Evolutionary conservation across 2,797 vertebrate genomes (phyloP).

Genomic region (Acipenser oxyrinchus): DNA sequence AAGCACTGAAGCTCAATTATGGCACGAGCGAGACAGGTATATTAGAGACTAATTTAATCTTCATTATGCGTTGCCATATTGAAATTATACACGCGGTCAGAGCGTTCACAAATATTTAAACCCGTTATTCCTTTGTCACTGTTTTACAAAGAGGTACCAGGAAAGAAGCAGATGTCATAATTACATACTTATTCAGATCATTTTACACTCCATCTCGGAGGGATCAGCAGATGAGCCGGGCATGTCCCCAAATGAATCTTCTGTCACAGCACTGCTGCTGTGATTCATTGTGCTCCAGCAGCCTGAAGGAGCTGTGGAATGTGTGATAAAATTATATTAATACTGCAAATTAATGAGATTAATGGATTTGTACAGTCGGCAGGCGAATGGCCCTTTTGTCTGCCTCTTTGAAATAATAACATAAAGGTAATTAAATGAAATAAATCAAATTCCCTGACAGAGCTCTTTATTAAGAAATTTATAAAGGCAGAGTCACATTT

Average conservation of each 20-base stretch:
- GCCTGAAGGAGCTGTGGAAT: constrained; percentile 85
- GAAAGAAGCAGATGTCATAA: constrained; percentile 69
- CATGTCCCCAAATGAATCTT: constrained; percentile 80
- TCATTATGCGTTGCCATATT: constrained; percentile 68
- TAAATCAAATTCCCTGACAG: constrained; percentile 86
- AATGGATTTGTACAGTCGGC: constrained; percentile 80
- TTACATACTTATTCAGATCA: constrained; percentile 64
- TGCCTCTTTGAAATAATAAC: constrained; percentile 86
- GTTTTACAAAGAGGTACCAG: constrained; percentile 63
- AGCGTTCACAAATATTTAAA: constrained; percentile 73
- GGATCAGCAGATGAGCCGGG: constrained; percentile 70
- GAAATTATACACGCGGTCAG: constrained; percentile 68
- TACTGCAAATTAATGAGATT: constrained; percentile 96
- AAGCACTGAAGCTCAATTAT: constrained; percentile 46
- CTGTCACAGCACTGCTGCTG: constrained; percentile 64
- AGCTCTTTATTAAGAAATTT: constrained; percentile 77
- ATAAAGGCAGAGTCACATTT: constrained; percentile 54
- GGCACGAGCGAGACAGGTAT: constrained; percentile 48
- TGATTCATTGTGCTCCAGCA: constrained; percentile 79
- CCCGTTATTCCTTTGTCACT: constrained; percentile 66
- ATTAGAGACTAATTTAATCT: constrained; percentile 68
- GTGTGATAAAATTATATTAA: constrained; percentile 99
- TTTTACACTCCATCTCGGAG: constrained; percentile 51
- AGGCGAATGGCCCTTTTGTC: constrained; percentile 73
- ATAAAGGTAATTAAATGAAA: constrained; percentile 96